phyloP scores from a whole-genome alignment of 2,888 invertebrate species.

The Callimorpha dominula region DNA sequence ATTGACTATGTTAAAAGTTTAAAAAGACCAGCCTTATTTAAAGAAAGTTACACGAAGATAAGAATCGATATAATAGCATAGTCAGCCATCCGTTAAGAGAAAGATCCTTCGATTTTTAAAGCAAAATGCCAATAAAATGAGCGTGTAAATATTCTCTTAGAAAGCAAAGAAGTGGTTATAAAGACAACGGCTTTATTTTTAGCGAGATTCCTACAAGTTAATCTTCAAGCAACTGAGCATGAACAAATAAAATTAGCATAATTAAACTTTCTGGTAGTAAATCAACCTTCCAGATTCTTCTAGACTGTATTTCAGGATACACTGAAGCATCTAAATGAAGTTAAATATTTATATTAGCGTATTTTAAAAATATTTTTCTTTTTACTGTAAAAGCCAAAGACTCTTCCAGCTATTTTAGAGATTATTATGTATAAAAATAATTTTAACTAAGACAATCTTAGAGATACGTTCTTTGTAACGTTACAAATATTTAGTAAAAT shows the following conservation, averaged over 20 bases:
- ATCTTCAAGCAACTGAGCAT: constrained; percentile 27
- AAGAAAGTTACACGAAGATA: no score
- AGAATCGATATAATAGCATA: no score
- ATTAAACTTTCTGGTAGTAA: constrained; percentile 53
- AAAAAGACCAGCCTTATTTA: no score
- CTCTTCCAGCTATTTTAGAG: neutral
- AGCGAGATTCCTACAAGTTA: constrained; percentile 13
- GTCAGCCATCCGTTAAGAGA: neutral
- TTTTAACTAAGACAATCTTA: no score
- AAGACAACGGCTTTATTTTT: constrained; percentile 44
- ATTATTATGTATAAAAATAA: no score
- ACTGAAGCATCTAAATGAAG: constrained; percentile 12
- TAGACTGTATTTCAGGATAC: constrained; percentile 28
- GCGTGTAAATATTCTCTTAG: constrained; percentile 38
- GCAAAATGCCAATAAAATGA: constrained; percentile 21
- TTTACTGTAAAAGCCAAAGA: neutral
- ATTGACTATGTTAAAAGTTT: no score
- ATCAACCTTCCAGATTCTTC: constrained; percentile 37
- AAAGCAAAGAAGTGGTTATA: constrained; percentile 37
- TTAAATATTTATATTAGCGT: constrained; percentile 35
- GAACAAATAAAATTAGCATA: constrained; percentile 56
- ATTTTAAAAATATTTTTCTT: constrained; percentile 45
- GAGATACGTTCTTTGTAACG: neutral
- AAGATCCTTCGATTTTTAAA: neutral
- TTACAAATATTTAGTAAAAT: neutral